Evolutionary conservation across 2,797 vertebrate genomes (phyloP).

Genomic region (Menidia menidia): DNA sequence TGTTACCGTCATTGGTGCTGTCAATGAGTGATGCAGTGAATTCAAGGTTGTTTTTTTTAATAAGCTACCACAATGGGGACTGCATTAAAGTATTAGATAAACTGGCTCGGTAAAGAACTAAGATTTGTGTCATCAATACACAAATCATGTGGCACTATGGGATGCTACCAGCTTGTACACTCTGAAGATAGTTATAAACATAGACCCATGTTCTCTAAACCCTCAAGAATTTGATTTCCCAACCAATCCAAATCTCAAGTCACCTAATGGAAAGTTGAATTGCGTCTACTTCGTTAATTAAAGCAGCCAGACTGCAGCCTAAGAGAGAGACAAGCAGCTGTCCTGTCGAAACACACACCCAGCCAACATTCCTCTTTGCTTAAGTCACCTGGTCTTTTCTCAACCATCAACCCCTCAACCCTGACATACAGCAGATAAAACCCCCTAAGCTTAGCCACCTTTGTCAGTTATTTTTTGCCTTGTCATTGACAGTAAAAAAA

Average conservation of each 20-base stretch:
- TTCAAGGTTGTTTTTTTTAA: background rate
- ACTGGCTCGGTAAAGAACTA: background rate
- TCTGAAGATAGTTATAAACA: slow-evolving; percentile 35
- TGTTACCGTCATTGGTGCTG: background rate
- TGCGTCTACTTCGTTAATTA: slow-evolving; percentile 49
- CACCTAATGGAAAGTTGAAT: slow-evolving; percentile 72
- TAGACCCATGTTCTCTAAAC: slow-evolving; percentile 34
- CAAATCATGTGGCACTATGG: slow-evolving; percentile 1
- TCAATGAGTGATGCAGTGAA: background rate
- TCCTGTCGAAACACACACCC: slow-evolving; percentile 54
- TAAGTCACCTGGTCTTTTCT: slow-evolving; percentile 63
- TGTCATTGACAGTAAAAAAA: background rate
- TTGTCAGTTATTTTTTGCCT: background rate
- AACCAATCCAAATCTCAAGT: slow-evolving; percentile 50
- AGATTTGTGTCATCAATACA: background rate
- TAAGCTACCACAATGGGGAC: background rate
- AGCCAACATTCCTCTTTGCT: slow-evolving; percentile 62
- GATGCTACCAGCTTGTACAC: slow-evolving; percentile 24
- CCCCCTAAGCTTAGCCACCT: background rate
- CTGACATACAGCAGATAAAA: slow-evolving; percentile 8
- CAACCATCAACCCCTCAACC: slow-evolving; percentile 3
- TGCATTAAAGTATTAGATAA: background rate
- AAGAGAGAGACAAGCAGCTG: slow-evolving; percentile 66
- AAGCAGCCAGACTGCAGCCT: slow-evolving; percentile 4
- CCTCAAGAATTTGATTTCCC: slow-evolving; percentile 25